These are phyloP conservation scores for Caenorhabditis japonica DNA, from an alignment of 2,888 invertebrate genomes.

Conservation along the genomic window DNA sequence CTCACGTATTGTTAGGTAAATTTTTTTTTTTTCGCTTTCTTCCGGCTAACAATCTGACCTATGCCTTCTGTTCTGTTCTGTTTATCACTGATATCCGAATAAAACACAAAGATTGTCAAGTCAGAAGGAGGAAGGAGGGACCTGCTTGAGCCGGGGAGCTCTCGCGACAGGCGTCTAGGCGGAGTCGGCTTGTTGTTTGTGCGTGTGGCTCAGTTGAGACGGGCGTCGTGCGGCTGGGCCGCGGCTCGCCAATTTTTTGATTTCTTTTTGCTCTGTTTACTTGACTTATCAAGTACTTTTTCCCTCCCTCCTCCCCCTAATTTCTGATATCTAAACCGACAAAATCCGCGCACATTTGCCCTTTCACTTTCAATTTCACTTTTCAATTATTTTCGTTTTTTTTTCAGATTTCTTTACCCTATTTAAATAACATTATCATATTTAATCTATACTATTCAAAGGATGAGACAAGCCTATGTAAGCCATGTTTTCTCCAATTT, in stretches of 20 bases:
- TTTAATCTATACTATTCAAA: not conserved
- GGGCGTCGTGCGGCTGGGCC: too few species aligned
- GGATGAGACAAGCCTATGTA: conserved; percentile 21
- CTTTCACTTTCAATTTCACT: conserved; percentile 1
- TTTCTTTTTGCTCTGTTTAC: too few species aligned
- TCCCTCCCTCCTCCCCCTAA: conserved; percentile 13
- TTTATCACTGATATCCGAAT: conserved; percentile 23
- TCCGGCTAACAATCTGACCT: not conserved
- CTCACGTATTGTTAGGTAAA: conserved; percentile 12
- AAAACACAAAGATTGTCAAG: conserved; percentile 48
- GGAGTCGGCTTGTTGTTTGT: conserved; percentile 18
- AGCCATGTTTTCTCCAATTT: not conserved
- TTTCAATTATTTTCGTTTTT: not conserved
- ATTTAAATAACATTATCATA: too few species aligned
- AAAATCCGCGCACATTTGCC: conserved; percentile 5
- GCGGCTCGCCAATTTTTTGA: too few species aligned
- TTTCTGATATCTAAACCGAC: conserved; percentile 28
- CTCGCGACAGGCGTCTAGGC: conserved; percentile 42
- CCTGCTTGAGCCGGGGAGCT: not conserved
- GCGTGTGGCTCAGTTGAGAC: too few species aligned
- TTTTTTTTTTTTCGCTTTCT: conserved; percentile 24
- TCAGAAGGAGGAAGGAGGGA: conserved; percentile 9
- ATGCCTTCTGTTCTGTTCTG: not conserved
- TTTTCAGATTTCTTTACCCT: not conserved
- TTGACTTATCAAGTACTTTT: conserved; percentile 18